Evolutionary conservation across 1,140 invertebrate species (phyloP).

Genomic region (Oedothorax gibbosus): DNA sequence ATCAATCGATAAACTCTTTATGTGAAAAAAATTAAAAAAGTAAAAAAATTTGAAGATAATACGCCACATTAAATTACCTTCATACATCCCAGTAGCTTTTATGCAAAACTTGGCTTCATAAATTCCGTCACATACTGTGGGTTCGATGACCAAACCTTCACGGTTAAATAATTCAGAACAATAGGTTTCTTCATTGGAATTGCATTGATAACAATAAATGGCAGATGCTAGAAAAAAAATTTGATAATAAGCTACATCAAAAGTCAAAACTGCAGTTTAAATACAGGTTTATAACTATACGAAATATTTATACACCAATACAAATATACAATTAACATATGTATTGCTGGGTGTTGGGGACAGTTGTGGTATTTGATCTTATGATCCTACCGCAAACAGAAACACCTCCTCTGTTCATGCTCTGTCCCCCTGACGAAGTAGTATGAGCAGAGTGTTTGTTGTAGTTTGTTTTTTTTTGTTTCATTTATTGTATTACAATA

Average conservation of each 20-base stretch:
- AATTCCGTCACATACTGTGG: slow-evolving; percentile 81
- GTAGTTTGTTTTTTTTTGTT: no score
- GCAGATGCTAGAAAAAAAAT: slow-evolving; percentile 70
- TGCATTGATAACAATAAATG: slow-evolving; percentile 90
- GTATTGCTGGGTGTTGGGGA: no score
- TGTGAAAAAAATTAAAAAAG: no score
- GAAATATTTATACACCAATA: neutral
- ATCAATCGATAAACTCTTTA: no score
- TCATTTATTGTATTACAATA: no score
- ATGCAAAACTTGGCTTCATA: slow-evolving; percentile 89
- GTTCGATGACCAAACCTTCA: slow-evolving; percentile 75
- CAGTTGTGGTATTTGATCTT: no score
- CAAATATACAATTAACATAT: no score
- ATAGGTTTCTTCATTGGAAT: slow-evolving; percentile 82
- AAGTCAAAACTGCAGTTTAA: neutral
- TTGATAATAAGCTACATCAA: neutral
- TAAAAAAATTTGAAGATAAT: no score
- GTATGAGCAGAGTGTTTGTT: no score
- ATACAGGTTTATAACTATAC: neutral
- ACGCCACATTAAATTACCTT: slow-evolving; percentile 75
- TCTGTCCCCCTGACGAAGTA: no score
- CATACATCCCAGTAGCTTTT: slow-evolving; percentile 92
- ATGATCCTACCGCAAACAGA: no score
- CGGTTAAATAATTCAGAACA: slow-evolving; percentile 87
- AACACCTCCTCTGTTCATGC: no score